Evolutionary conservation across 1,140 invertebrate species (phyloP), one percentile per base, ranked within the genome.

Genomic region (Atopsyche davidsoni): DNA sequence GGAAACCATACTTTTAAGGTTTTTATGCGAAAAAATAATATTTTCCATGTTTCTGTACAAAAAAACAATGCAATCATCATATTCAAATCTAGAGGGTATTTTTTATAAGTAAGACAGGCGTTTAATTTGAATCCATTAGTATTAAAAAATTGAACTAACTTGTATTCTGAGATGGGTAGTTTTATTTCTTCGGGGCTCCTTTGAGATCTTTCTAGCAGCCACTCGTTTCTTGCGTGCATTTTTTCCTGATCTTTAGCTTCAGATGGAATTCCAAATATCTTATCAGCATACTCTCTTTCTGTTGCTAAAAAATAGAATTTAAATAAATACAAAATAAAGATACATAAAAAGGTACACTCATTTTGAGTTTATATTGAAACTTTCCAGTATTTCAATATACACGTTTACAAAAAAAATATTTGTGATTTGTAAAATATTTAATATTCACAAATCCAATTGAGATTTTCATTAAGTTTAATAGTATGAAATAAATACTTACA

Each of bases 101-200:
- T 28, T 28, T 28, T 28, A 6, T 7, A 7, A 28, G 6, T 7
- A 28, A 28, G n/a, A 28, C n/a, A 28, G 24, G 24, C 24, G 24
- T 7, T 28, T 28, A 7, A 7, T 28, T 28, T n/a, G 24, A 28
- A n/a, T 28, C n/a, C 6, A 28, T 28, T 7, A 28, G 6, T 7
- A 28, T 28, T 28, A 28, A 7, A 28, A 28, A 28, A 28, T 28
- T 14, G 49, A 19, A 50, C 56, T 62, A 59, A 68, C 65, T 60
- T 64, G 38, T 48, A 62, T 31, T 59, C 40, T 10, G 62, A 56
- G 31, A 69, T 65, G 24, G 65, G 67, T 35, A 69, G 56, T 14
- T 57, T 16, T 24, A 52, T 25, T 48, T 62, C 65, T 17, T 58
- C 50, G 9, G 45, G 23, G 46, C 61, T 62, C 23, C 55, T 48